phyloP scores from a whole-genome alignment of 2,888 invertebrate genomes.

The Troglohyphantes excavatus region DNA sequence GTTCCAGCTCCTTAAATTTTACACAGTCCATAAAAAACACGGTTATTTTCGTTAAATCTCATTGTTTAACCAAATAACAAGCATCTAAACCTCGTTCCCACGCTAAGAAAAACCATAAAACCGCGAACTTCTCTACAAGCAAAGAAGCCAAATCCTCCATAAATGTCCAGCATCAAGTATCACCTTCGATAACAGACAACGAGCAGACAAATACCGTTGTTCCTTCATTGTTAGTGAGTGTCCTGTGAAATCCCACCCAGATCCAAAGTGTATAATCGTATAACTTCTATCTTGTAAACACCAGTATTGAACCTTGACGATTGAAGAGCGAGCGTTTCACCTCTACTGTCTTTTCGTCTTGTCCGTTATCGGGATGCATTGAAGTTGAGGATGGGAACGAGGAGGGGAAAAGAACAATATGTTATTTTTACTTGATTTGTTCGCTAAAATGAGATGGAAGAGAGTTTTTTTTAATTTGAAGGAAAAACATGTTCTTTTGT shows the following conservation, averaged over 20 bases:
- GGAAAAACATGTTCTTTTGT: too few relatives aligned
- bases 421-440: too few relatives aligned
- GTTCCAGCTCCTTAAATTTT: too few relatives aligned
- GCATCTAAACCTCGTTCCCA: constrained; percentile 50
- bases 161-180: constrained; percentile 52
- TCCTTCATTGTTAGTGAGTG: constrained; percentile 13
- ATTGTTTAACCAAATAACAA: background rate
- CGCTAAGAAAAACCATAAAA: constrained; percentile 51
- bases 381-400: background rate
- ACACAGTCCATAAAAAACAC: background rate
- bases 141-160: constrained; percentile 16
- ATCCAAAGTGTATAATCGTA: background rate
- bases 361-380: constrained; percentile 1
- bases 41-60: background rate
- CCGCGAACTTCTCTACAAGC: background rate
- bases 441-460: too few relatives aligned
- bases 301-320: constrained; percentile 12
- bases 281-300: constrained; percentile 37
- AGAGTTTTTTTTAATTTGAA: too few relatives aligned
- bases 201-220: constrained; percentile 48
- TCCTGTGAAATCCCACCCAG: background rate
- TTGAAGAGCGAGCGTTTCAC: constrained; percentile 19
- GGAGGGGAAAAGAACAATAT: too few relatives aligned
- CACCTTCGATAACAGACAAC: constrained; percentile 50
- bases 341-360: constrained; percentile 17